Percentiles rank a stretch among this genome's conserved stretches.
phyloP scores from a whole-genome alignment of 2,888 invertebrate genomes.

The Hololepta plana region DNA sequence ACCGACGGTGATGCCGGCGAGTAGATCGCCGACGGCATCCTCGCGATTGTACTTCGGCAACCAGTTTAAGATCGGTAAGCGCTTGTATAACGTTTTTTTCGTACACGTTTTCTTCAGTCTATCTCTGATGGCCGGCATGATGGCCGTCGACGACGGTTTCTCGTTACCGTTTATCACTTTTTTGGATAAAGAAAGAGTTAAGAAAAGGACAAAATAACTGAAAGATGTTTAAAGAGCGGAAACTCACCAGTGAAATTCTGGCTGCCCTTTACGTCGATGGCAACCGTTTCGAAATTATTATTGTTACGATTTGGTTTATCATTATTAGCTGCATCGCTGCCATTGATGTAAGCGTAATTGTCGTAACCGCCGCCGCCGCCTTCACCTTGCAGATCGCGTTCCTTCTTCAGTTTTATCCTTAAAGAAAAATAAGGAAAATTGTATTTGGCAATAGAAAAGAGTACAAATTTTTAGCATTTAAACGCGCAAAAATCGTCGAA shows the following conservation, averaged over 20 bases:
- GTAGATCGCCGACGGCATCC: slow-evolving; percentile 67
- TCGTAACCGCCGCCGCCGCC: slow-evolving; percentile 14
- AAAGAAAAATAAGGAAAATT: slow-evolving; percentile 6
- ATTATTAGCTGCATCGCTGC: slow-evolving; percentile 20
- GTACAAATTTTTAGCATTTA: not conserved
- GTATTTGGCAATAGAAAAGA: not conserved
- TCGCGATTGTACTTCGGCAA: slow-evolving; percentile 53
- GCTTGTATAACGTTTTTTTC: slow-evolving; percentile 51
- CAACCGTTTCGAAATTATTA: too few relatives aligned
- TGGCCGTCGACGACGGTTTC: slow-evolving; percentile 10
- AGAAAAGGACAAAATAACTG: slow-evolving; percentile 4
- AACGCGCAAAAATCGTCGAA: too few relatives aligned
- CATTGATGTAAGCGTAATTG: slow-evolving; percentile 25
- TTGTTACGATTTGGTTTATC: slow-evolving; percentile 16
- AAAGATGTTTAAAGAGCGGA: slow-evolving; percentile 5
- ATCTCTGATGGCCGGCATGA: slow-evolving; percentile 14
- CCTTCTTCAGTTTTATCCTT: slow-evolving; percentile 11
- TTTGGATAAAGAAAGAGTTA: slow-evolving; percentile 8
- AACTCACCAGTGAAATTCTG: slow-evolving; percentile 39
- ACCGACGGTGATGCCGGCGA: slow-evolving; percentile 84
- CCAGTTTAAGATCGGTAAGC: slow-evolving; percentile 61
- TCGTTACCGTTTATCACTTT: slow-evolving; percentile 15
- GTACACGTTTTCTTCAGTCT: slow-evolving; percentile 36
- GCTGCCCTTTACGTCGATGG: slow-evolving; percentile 35
- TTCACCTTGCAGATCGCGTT: slow-evolving; percentile 19